Base-by-base conservation (phyloP, 2,888 invertebrate genomes). In the Philhelius pedissequus region DNA sequence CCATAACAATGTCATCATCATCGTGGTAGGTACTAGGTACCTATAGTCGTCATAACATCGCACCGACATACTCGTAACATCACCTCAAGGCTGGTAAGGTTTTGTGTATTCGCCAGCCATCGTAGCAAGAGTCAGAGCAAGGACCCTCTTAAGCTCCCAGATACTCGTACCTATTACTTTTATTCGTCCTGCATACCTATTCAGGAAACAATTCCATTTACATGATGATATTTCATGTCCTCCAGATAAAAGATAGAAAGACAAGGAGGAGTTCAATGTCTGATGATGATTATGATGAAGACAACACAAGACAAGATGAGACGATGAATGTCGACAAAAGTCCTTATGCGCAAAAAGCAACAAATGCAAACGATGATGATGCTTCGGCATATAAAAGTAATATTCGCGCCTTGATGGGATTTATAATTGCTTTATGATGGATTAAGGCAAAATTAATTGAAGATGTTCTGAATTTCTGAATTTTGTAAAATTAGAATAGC, bases 401-500 rank as follows among this genome's bases (percentile, higher is more conserved):
- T 84, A 84, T 71, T 80, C 68, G 64, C 25, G 45, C 54, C 75
- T 84, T 84, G 84, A 84, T 84, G 80, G 76, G 80, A 84, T 84
- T 84, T 84, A 80, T 84, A 84, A 84, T 84, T 84, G 84, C 79
- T 84, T 84, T 80, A 84, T 80, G 75, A 80, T 71, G 80, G 84
- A 80, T 84, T 75, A 84, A 66, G 62, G 79, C 45, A 27, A 80
- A 75, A 80, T 84, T 84, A 84, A 84, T 84, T 71, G 80, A 84
- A 84, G 80, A 80, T 71, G 80, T 66, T 84, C 48, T 52, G 76
- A 84, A 84, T 84, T 66, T 84, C 48, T 52, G 76, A 84, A 84
- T 84, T 70, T 71, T 80, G 71, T 52, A 70, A 75, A 84, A 80
- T 84, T 84, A 84, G 79, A 84, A 84, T 76, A 76, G 84, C 84